Evolutionary conservation across 2,888 invertebrate genomes (phyloP), one percentile per base, ranked within the genome.

Genomic region (Microctonus hyperodae): DNA sequence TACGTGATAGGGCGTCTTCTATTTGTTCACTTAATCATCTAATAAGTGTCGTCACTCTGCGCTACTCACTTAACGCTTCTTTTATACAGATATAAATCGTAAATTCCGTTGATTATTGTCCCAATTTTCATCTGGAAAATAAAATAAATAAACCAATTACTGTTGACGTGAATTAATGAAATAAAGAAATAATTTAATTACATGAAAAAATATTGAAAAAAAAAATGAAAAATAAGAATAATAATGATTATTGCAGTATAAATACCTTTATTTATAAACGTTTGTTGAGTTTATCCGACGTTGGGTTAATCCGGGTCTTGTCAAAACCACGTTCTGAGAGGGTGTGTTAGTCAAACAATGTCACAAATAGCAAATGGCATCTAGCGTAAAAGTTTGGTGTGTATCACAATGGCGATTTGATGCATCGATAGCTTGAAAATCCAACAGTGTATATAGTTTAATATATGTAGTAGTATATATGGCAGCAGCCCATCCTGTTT

Each of bases 1-100:
- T 64, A 51, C 61, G 64, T 56, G 58, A 50, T 67, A 69, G 63
- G 69, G 69, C 61, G 37, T 70, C 75, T 73, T 77, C 78, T 82
- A 83, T 83, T 82, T 80, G 79, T 76, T 76, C 80, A 79, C 79
- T 80, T 83, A 83, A 83, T 83, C 81, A 79, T 77, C 78, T 77
- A 77, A 80, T 83, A 83, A 83, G 81, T 80, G 81, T 76, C 78
- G 73, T 68, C 67, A 73, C 70, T 71, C 71, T 60, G 16, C 16
- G 44, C 9, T n/a, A n/a, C n/a, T 16, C 44, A 16, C 44, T 20
- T 16, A 20, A 44, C 4, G 6, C 16, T 1, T 4, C 1, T 44
- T 16, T 16, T 16, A 16, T 16, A 20, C 7, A 44, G 16, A 44
- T 44, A 4, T 0, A 7, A 44, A 44, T 44, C 16, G 7, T 44